These are phyloP conservation scores for Lasioglossum leucozonium DNA, from an alignment of 2,888 invertebrate genomes.

Conservation along the genomic window DNA sequence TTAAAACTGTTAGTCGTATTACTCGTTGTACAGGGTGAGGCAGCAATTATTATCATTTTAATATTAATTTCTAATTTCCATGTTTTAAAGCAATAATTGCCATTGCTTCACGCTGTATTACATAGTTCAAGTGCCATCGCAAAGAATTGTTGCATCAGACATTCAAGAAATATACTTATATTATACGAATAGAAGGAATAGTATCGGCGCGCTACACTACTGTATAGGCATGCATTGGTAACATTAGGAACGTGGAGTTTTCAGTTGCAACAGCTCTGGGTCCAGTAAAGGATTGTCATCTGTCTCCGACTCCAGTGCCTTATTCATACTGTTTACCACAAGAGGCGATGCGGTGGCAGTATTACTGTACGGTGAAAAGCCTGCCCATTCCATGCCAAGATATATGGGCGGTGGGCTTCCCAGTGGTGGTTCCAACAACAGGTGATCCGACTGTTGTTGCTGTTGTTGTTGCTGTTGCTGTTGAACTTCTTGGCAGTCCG, in stretches of 20 bases:
- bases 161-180: constrained; percentile 21
- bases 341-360: constrained; percentile 79
- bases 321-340: constrained; percentile 81
- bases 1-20: constrained; percentile 38
- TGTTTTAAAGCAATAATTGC: background rate
- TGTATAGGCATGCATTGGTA: constrained; percentile 32
- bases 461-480: constrained; percentile 74
- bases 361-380: constrained; percentile 82
- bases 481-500: constrained; percentile 76
- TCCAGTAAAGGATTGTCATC: constrained; percentile 82
- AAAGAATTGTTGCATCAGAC: constrained; percentile 22
- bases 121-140: constrained; percentile 21
- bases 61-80: background rate
- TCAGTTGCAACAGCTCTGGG: constrained; percentile 82
- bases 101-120: constrained; percentile 17
- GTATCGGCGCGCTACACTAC: constrained; percentile 49
- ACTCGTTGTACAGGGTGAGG: constrained; percentile 37
- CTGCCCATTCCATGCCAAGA: constrained; percentile 84
- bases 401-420: constrained; percentile 83
- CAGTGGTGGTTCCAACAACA: constrained; percentile 80
- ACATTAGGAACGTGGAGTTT: constrained; percentile 81
- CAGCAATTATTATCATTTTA: constrained; percentile 10
- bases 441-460: constrained; percentile 77
- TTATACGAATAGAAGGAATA: constrained; percentile 28
- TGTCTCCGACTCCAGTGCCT: constrained; percentile 76